Evolutionary conservation across 1,140 invertebrate species (phyloP), one percentile per base, ranked within the genome.

Genomic region (Drusus annulatus): DNA sequence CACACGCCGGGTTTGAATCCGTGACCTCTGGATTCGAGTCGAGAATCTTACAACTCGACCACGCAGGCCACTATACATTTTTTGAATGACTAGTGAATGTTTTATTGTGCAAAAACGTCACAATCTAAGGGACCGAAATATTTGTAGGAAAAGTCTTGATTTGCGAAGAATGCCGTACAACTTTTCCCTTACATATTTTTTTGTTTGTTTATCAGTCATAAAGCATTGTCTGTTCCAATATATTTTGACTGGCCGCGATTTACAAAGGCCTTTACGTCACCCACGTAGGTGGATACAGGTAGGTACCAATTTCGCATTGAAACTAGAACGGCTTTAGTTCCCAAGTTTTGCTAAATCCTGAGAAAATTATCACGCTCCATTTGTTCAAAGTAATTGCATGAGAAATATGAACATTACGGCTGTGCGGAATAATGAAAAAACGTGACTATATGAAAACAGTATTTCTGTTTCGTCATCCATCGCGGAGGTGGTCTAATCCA

Each of bases 351-450:
- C 65, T 21, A 69, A 69, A 45, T 69, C 36, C 36, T 69, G 36
- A 69, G 65, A 69, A 69, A 45, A 69, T 69, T 69, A 69, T 45
- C 51, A 19, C 65, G 36, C 65, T 69, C 65, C 65, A 69, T 69
- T 69, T 69, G 65, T 69, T 69, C 36, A 13, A 50, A 69, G 36
- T 45, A 69, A 69, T 69, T 69, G 45, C 65, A 45, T 69, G 65
- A 69, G 65, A 69, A 69, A 69, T 50, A 69, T 50, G 65, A 69
- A 69, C 62, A 19, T 69, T 69, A 69, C 51, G 31, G 65, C 65
- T 51, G 36, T 28, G 36, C 36, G 17, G 36, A 68, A 50, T 69
- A 69, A 69, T 69, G 65, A 50, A 69, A 17, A 69, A 69, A 69
- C 65, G 65, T 69, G 65, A 69, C 65, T 69, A 23, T 23, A 63